Evolutionary conservation across 2,797 vertebrate genomes (phyloP).

Genomic region (Sphaeramia orbicularis): DNA sequence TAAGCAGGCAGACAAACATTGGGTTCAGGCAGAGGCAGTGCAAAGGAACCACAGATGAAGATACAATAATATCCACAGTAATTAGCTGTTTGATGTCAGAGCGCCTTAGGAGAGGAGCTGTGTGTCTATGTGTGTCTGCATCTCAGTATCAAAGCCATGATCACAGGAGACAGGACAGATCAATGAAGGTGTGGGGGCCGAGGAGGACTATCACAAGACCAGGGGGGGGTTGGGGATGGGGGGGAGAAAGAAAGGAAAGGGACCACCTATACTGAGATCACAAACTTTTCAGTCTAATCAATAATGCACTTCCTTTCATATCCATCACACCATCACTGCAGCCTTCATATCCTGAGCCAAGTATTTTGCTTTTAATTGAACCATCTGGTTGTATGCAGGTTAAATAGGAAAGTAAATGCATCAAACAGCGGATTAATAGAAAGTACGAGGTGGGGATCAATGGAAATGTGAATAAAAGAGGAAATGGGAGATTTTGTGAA

Average conservation of each 20-base stretch:
- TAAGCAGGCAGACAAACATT: slow-evolving; percentile 42
- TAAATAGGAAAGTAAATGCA: slow-evolving; percentile 15
- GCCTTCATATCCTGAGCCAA: background rate
- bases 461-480: slow-evolving; percentile 15
- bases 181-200: slow-evolving; percentile 42
- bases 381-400: slow-evolving; percentile 1
- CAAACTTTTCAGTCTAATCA: slow-evolving; percentile 59
- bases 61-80: slow-evolving; percentile 35
- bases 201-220: slow-evolving; percentile 45
- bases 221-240: slow-evolving; percentile 44
- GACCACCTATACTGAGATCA: slow-evolving; percentile 28
- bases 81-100: slow-evolving; percentile 53
- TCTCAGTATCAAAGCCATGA: slow-evolving; percentile 56
- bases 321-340: slow-evolving; percentile 13
- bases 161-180: slow-evolving; percentile 66
- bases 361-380: slow-evolving; percentile 8
- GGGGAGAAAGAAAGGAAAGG: background rate
- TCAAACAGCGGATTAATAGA: slow-evolving; percentile 36
- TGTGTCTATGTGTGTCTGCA: background rate
- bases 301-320: slow-evolving; percentile 48
- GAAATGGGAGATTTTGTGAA: background rate
- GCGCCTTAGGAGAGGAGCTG: slow-evolving; percentile 11
- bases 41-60: slow-evolving; percentile 8
- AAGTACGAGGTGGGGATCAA: background rate
- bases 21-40: slow-evolving; percentile 12